Conservation (phyloP, 2,113 vertebrate genomes). For the Sinocyclocheilus rhinocerous region DNA sequence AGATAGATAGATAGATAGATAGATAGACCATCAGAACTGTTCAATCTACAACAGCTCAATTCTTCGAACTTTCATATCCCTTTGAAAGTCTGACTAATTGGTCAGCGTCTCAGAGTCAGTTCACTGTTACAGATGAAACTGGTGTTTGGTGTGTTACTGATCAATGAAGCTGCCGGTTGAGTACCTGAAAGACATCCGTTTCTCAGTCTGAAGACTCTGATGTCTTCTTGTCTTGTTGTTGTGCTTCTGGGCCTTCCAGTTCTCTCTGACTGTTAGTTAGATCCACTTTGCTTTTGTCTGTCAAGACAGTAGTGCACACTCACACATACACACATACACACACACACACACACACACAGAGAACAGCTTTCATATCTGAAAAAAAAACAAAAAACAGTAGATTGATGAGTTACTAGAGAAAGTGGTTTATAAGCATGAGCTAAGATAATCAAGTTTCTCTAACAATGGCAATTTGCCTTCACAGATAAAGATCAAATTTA, state of each 20-base stretch:
- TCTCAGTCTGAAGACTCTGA: not conserved
- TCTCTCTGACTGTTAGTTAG: not conserved
- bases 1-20: no score
- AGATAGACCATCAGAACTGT: not conserved
- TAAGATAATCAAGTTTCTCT: no score
- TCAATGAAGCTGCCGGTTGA: not conserved
- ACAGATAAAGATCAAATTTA: not conserved
- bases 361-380: not conserved
- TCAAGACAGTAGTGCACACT: not conserved
- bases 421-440: not conserved
- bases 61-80: not conserved
- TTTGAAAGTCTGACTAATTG: slow-evolving; percentile 4
- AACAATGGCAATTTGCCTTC: not conserved
- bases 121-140: not conserved
- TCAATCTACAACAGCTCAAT: not conserved
- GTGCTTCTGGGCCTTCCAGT: not conserved
- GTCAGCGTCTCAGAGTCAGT: not conserved
- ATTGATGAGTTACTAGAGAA: not conserved
- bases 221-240: not conserved
- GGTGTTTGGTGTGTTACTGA: not conserved
- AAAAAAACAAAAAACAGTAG: not conserved
- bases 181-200: not conserved
- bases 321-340: not conserved
- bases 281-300: not conserved
- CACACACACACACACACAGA: not conserved